phyloP scores from a whole-genome alignment of 1,140 invertebrate genomes.

The Macrobrachium rosenbergii region DNA sequence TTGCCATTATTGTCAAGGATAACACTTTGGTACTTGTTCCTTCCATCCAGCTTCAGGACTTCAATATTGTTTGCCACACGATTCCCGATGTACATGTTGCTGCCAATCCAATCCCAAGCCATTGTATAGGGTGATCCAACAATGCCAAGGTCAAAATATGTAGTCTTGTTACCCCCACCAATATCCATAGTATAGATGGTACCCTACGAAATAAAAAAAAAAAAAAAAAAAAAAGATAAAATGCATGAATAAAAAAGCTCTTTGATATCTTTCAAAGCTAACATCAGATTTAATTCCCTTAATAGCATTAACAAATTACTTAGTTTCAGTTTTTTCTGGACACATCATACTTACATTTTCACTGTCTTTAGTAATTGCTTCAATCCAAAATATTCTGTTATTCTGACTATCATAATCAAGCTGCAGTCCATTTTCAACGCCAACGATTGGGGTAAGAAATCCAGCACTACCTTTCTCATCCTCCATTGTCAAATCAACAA shows the following conservation, averaged over 20 bases:
- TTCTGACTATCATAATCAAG: slow-evolving; percentile 92
- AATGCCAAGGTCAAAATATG: slow-evolving; percentile 84
- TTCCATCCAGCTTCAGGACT: slow-evolving; percentile 88
- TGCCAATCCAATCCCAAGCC: slow-evolving; percentile 95
- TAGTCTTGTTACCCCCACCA: slow-evolving; percentile 87
- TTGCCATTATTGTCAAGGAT: slow-evolving; percentile 93
- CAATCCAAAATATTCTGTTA: slow-evolving; percentile 87
- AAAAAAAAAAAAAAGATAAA: neutral
- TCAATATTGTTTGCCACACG: slow-evolving; percentile 92
- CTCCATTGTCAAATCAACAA: slow-evolving; percentile 85
- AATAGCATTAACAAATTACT: neutral
- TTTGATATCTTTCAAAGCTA: neutral
- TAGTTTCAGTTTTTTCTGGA: neutral
- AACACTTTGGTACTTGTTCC: slow-evolving; percentile 85
- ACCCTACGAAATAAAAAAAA: slow-evolving; percentile 73
- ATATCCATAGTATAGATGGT: slow-evolving; percentile 89
- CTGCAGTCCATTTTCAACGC: slow-evolving; percentile 88
- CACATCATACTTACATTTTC: slow-evolving; percentile 76
- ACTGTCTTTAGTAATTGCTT: slow-evolving; percentile 74
- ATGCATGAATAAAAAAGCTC: neutral
- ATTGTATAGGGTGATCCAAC: slow-evolving; percentile 92
- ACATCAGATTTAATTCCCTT: neutral
- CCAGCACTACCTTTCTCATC: slow-evolving; percentile 77
- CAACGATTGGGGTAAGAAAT: slow-evolving; percentile 89
- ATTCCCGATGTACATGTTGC: slow-evolving; percentile 96